Conservation (phyloP, 2,113 vertebrate genomes). For the Festucalex cinctus region DNA sequence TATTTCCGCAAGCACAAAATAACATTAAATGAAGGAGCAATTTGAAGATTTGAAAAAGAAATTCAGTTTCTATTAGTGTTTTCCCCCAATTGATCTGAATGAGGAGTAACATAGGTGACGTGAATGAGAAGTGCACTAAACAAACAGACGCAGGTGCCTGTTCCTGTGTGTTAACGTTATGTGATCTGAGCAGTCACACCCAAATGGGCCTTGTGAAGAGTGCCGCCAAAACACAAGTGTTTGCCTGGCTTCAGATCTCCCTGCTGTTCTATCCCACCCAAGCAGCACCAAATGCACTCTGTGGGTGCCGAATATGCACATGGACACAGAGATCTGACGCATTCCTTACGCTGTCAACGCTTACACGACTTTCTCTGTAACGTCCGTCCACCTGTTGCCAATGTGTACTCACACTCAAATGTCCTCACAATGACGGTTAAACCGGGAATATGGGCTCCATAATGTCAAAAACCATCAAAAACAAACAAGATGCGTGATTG, state of each 20-base stretch:
- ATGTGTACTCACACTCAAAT: conserved; percentile 8
- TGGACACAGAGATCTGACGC: conserved; percentile 61
- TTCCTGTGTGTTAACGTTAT: conserved; percentile 31
- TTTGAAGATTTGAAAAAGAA: neutral
- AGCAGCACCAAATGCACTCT: conserved; percentile 55
- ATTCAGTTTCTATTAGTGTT: neutral
- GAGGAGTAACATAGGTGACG: no score
- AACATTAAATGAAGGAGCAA: neutral
- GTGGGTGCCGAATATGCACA: conserved; percentile 33
- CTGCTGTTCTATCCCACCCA: conserved; percentile 69
- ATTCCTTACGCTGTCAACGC: conserved; percentile 51
- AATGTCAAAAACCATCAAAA: neutral
- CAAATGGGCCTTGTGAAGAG: conserved; percentile 48
- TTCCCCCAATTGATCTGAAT: no score
- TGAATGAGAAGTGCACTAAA: neutral
- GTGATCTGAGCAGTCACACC: conserved; percentile 42
- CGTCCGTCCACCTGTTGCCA: conserved; percentile 58
- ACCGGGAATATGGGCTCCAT: no score
- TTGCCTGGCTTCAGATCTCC: conserved; percentile 55
- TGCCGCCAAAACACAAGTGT: conserved; percentile 61
- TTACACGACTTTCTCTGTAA: conserved; percentile 43
- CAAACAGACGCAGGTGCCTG: conserved; percentile 36
- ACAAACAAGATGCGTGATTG: neutral
- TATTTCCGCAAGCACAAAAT: neutral
- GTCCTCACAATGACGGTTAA: neutral